Base-by-base conservation (phyloP, 2,797 vertebrate species). In the Cebuella pygmaea region DNA sequence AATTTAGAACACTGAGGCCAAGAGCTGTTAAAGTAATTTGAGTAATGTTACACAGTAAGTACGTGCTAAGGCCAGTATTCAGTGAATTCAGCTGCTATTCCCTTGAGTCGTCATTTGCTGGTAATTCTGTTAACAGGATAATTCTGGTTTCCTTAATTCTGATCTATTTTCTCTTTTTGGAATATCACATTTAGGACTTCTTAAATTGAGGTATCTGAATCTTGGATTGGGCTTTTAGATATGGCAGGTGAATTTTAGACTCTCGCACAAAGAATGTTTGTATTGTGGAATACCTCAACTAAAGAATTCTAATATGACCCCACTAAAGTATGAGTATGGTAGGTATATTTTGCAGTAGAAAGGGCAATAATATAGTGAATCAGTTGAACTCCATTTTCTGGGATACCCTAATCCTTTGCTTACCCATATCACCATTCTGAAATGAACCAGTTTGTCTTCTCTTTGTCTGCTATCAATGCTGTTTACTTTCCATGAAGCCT, bases 381-480 rank as follows among this genome's bases (percentile, higher is more conserved):
- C 36, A 93, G 30, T 92, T 44, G 46, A 55, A 76, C 7, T 14
- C 84, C 30, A 70, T 80, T 75, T 87, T 95, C 24, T 88, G 59
- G 13, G 67, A 61, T 94, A n/a, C 20, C 82, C 26, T 57, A 74
- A 79, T 83, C 46, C 22, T 82, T 79, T 93, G 27, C 9, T 20
- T 86, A 52, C 13, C 55, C 27, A 39, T 74, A 55, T 48, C 22
- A 89, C 33, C 48, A 84, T 70, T 50, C 41, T 90, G 30, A 90
- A 30, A 92, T 85, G 24, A 87, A 82, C 2, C 17, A 39, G 15
- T 74, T 64, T 96, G 14, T 55, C 46, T 96, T 95, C 19, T 41
- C 41, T 96, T 93, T 93, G 39, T 79, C 78, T 84, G 33, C 50
- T 88, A 50, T 82, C 39, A 82, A 11, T 82, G 26, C 88, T 82